A percentile compares a stretch with the other conserved stretches of the same genome.
Conservation (phyloP, 2,797 vertebrate species). For the Protosalanx chinensis region DNA sequence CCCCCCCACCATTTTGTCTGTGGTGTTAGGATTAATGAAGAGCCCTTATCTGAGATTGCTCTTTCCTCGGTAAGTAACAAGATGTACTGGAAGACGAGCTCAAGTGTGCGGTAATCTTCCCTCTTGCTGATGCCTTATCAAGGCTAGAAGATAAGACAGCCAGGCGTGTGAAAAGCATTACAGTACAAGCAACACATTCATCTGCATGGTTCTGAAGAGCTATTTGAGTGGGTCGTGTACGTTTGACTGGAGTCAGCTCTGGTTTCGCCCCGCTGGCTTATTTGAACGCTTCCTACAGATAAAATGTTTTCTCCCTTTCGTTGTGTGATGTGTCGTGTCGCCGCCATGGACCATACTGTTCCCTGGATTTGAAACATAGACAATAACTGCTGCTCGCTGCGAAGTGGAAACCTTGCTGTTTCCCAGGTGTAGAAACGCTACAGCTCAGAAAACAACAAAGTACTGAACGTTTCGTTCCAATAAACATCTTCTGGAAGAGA, state of each 20-base stretch:
- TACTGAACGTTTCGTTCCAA: slow-evolving; percentile 39
- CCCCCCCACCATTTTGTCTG: background rate
- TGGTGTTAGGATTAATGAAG: no score
- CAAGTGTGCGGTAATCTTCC: background rate
- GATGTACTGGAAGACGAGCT: background rate
- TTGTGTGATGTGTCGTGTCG: background rate
- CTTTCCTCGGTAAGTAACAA: background rate
- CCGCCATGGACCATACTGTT: background rate
- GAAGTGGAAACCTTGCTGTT: background rate
- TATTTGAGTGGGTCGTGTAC: background rate
- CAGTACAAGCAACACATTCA: background rate
- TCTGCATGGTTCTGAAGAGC: background rate
- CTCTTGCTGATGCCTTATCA: background rate
- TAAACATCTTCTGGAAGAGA: slow-evolving; percentile 59
- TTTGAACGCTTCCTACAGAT: slow-evolving; percentile 1
- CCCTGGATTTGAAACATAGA: background rate
- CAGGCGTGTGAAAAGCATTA: background rate
- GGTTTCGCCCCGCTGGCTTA: background rate
- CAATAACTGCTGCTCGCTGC: background rate
- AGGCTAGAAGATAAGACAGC: background rate
- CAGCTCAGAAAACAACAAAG: slow-evolving; percentile 31
- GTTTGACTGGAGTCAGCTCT: background rate
- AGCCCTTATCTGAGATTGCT: background rate
- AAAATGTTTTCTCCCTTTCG: background rate
- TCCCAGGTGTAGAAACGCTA: slow-evolving; percentile 9